Evolutionary conservation across 2,888 invertebrate genomes (phyloP).

Genomic region (Onthophagus sagittarius): DNA sequence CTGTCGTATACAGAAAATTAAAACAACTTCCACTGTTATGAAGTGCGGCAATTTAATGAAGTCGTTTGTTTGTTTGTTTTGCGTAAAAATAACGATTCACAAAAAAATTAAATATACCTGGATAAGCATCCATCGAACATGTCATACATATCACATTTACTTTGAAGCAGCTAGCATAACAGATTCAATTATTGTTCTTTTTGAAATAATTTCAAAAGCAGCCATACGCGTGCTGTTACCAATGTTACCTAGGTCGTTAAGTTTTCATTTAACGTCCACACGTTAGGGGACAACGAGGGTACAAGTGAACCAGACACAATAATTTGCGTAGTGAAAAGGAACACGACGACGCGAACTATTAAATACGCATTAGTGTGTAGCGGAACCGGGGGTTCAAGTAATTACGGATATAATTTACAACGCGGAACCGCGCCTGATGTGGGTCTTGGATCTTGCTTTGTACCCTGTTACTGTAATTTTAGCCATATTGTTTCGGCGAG

Average conservation of each 20-base stretch:
- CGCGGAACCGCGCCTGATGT: neutral
- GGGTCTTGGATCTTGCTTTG: neutral
- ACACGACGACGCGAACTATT: constrained; percentile 8
- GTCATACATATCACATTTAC: too few relatives aligned
- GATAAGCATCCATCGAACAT: too few relatives aligned
- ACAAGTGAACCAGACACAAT: neutral
- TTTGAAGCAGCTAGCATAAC: too few relatives aligned
- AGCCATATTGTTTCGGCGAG: neutral
- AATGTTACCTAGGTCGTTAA: neutral
- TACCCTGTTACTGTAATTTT: neutral
- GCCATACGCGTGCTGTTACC: neutral
- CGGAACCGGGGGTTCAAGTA: constrained; percentile 4
- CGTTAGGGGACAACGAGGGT: neutral
- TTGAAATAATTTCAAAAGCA: too few relatives aligned
- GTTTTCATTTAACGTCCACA: neutral
- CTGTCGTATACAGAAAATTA: constrained; percentile 1
- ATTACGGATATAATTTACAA: constrained; percentile 11
- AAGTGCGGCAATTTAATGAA: neutral
- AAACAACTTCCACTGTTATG: neutral
- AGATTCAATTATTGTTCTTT: too few relatives aligned
- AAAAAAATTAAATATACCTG: too few relatives aligned
- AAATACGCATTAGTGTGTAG: constrained; percentile 10
- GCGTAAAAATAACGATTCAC: neutral
- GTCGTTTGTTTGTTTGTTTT: neutral
- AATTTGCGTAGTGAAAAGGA: constrained; percentile 7